Conservation (phyloP, 2,113 vertebrate species). For the Tringa solitaria region DNA sequence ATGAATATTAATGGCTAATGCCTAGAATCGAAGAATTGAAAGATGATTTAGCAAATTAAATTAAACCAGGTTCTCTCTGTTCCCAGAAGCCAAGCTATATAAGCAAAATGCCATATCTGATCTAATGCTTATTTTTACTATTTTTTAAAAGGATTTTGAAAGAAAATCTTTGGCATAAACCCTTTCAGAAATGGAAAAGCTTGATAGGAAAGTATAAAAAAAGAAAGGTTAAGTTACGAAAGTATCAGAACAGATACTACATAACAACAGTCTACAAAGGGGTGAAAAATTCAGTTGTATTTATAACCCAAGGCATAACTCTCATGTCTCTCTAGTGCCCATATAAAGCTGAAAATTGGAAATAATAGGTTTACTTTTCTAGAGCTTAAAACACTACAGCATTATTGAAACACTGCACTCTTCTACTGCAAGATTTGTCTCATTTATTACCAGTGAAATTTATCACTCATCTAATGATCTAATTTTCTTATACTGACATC, state of each 20-base stretch:
- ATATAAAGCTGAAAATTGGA: neutral
- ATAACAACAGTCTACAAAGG: neutral
- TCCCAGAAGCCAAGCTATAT: neutral
- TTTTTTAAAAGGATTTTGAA: neutral
- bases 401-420: neutral
- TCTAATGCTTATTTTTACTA: neutral
- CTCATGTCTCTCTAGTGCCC: neutral
- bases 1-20: conserved; percentile 14
- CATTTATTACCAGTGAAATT: neutral
- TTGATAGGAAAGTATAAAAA: neutral
- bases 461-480: neutral
- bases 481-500: neutral
- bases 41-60: neutral
- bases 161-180: neutral
- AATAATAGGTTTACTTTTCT: neutral
- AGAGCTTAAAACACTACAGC: neutral
- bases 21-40: neutral
- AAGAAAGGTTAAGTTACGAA: neutral
- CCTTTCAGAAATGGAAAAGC: neutral
- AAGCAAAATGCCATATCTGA: conserved; percentile 4
- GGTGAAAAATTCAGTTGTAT: neutral
- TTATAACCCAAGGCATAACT: conserved; percentile 17
- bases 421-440: neutral
- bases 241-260: neutral
- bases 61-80: neutral